Evolutionary conservation across 1,140 invertebrate species (phyloP), one percentile per base, ranked within the genome.

Genomic region (Leptinotarsa texana): DNA sequence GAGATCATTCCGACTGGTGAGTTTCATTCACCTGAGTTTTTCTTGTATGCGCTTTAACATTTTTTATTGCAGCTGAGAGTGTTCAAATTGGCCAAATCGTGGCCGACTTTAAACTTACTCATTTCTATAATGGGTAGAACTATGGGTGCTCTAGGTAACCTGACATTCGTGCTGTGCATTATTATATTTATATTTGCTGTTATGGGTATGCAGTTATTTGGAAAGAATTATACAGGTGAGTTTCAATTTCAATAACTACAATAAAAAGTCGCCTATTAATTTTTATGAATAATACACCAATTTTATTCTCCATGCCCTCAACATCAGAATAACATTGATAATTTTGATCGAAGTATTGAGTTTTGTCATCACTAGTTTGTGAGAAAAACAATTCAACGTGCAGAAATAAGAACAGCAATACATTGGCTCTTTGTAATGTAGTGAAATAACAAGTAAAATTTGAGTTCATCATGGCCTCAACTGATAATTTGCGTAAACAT

Each of bases 181-280:
- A 98, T 99, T 87, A 97, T 98, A 89, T 98, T 98, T 90, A 99
- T 99, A 87, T 99, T 97, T 88, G 96, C 96, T 86, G 96, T 98
- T 76, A 97, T 98, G 95, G 97, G 97, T 79, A 98, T 98, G 94
- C 96, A 98, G 87, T 91, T 99, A 79, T 98, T 99, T 89, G 96
- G 95, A 80, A 94, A 95, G 85, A 93, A 95, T 84, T 98, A 98
- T 85, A 90, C 90, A 85, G 93, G 93, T 94, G 90, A 89, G 88
- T 51, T n/a, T 6, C 33, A 42, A 42, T 42, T 42, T 42, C 8
- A 42, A 42, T 42, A 42, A 75, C 18, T 17, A 13, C 21, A 24
- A 42, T 42, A 11, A 42, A 42, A 42, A 42, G 8, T 42, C 33
- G 8, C 8, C 33, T 42, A 42, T 8, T 11, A 33, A 42, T 42